Base-by-base conservation (phyloP, 2,113 vertebrate genomes). In the Thamnophis sirtalis region DNA sequence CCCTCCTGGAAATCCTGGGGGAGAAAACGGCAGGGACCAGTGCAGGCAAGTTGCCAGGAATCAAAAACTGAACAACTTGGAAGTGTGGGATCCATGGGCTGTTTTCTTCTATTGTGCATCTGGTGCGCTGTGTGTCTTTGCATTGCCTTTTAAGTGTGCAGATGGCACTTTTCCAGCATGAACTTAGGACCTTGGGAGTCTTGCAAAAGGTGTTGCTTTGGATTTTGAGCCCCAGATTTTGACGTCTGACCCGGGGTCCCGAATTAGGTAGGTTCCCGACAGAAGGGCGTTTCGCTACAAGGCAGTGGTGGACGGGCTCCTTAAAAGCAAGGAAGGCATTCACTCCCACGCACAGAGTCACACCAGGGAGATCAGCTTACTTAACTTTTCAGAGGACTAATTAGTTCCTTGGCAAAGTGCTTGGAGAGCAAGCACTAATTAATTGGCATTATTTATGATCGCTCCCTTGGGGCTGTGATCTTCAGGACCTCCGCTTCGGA, bases 381-480 rank as follows among this genome's bases (percentile, higher is more conserved):
- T 92, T 88, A 92, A 88, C 63, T 68, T 92, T 88, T 53, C 91
- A 33, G 21, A 17, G 24, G 38, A 56, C 86, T 88, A 92, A 88
- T 92, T 80, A 56, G 63, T 55, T 88, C 63, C 73, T 73, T 88
- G 86, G 86, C 28, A 49, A 92, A 92, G 91, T 54, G 86, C 91
- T 88, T 17, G 9, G 51, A 88, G 91, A 68, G 58, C 91, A 87
- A 91, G 49, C 60, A 48, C 86, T 92, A 92, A 92, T 92, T 88
- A 88, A 88, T 92, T 88, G 91, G 63, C 91, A 92, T 92, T 55
- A 88, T 88, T 88, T 92, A 88, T 84, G 55, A 80, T 49, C 1
- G 43, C 91, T 43, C 38, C 86, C 24, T 88, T 15, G 56, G 86
- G 60, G 51, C 63, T 80, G 17, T 92, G 91, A 88, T 53, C 60